A percentile compares a stretch with the other conserved stretches of the same genome.
Conservation (phyloP, 2,888 invertebrate species). For the Papilio elwesi region DNA sequence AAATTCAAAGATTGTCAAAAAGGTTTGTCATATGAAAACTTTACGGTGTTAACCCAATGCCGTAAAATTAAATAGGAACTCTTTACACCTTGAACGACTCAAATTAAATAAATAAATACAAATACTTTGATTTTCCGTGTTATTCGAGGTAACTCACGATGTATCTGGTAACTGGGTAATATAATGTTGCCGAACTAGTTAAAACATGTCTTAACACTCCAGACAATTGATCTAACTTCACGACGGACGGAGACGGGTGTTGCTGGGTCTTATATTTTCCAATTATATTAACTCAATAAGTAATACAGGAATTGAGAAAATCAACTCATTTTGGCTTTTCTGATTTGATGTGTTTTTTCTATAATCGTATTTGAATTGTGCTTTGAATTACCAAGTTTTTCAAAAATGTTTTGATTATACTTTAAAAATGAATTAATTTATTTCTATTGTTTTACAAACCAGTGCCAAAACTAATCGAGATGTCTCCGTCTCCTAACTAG, state of each 20-base stretch:
- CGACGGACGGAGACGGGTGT: too few species aligned
- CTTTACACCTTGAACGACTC: conserved; percentile 65
- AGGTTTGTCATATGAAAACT: neutral
- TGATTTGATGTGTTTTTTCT: too few species aligned
- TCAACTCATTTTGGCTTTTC: neutral
- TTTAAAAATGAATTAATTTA: neutral
- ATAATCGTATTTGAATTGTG: too few species aligned
- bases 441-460: neutral
- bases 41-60: conserved; percentile 43
- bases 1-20: neutral
- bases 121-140: conserved; percentile 50
- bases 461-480: neutral
- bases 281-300: neutral
- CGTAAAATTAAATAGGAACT: conserved; percentile 76
- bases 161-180: neutral
- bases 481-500: neutral
- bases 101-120: conserved; percentile 50
- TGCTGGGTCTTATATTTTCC: neutral
- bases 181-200: neutral
- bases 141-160: conserved; percentile 69
- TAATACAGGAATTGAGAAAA: too few species aligned
- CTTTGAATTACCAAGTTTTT: too few species aligned
- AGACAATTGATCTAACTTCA: neutral
- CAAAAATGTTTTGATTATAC: too few species aligned
- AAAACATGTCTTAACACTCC: neutral